Evolutionary conservation across 2,888 invertebrate species (phyloP).

Genomic region (Nephrotoma flavescens): DNA sequence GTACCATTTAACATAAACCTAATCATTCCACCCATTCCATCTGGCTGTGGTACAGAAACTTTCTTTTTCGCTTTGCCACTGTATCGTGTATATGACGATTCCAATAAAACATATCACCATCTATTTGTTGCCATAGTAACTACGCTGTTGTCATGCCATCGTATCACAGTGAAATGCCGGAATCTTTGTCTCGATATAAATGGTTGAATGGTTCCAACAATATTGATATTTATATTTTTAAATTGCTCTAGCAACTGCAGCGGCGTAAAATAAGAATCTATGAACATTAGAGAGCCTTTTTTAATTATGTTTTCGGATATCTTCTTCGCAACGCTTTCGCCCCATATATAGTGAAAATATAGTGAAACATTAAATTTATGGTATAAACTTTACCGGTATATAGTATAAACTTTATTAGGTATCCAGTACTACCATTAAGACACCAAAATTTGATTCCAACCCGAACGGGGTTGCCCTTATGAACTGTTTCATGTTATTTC

Average conservation of each 20-base stretch:
- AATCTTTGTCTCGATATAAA: background rate
- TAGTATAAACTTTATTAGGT: background rate
- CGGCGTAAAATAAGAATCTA: too few relatives aligned
- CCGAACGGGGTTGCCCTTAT: too few relatives aligned
- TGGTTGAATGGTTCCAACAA: background rate
- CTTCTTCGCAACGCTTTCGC: background rate
- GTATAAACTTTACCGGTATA: background rate
- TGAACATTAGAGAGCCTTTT: too few relatives aligned
- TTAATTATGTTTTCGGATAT: background rate
- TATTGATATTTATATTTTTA: background rate
- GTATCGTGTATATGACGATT: background rate
- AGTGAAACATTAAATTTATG: background rate
- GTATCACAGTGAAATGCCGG: background rate
- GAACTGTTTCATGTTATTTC: constrained; percentile 16
- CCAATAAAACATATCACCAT: background rate
- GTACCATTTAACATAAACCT: background rate
- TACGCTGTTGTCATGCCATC: background rate
- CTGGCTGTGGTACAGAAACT: too few relatives aligned
- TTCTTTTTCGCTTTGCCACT: too few relatives aligned
- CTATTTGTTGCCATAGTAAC: background rate
- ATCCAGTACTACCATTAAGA: background rate
- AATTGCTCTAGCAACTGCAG: too few relatives aligned
- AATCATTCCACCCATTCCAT: background rate
- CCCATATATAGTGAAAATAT: background rate
- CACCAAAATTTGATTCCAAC: background rate